phyloP scores from a whole-genome alignment of 1,140 invertebrate genomes.

The Diuraphis noxia region DNA sequence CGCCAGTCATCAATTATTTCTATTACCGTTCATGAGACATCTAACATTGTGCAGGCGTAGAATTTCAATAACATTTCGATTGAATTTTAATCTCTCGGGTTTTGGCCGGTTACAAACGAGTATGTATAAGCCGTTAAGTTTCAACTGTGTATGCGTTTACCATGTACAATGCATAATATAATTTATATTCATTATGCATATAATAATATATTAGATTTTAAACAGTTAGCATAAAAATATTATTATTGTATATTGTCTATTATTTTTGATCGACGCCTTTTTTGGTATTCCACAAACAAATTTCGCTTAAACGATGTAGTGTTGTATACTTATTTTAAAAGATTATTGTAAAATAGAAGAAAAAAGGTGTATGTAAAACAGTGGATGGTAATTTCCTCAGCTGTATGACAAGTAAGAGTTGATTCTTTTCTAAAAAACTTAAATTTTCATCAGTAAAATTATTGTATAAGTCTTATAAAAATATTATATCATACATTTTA shows the following conservation, averaged over 20 bases:
- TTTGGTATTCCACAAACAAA: not conserved
- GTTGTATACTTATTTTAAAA: too few relatives aligned
- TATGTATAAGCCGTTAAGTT: not conserved
- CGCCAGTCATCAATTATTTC: not conserved
- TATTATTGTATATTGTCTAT: not conserved
- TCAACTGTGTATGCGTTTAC: not conserved
- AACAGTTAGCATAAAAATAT: not conserved
- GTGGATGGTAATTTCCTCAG: too few relatives aligned
- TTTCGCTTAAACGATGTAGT: not conserved
- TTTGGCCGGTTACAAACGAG: not conserved
- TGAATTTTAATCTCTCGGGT: not conserved
- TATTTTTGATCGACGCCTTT: not conserved
- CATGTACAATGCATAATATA: too few relatives aligned
- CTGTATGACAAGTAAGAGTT: too few relatives aligned
- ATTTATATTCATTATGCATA: too few relatives aligned
- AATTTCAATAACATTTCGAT: not conserved
- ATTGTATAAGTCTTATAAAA: not conserved
- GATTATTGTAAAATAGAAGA: not conserved
- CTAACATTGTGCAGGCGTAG: not conserved
- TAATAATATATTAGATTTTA: not conserved
- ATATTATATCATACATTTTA: not conserved
- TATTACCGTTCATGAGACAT: not conserved
- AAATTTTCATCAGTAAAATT: not conserved
- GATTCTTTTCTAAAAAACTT: not conserved
- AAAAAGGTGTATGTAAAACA: not conserved